Percentiles rank a stretch among this genome's conserved stretches.
phyloP scores from a whole-genome alignment of 2,888 invertebrate species.

The Ctenicera cuprea region DNA sequence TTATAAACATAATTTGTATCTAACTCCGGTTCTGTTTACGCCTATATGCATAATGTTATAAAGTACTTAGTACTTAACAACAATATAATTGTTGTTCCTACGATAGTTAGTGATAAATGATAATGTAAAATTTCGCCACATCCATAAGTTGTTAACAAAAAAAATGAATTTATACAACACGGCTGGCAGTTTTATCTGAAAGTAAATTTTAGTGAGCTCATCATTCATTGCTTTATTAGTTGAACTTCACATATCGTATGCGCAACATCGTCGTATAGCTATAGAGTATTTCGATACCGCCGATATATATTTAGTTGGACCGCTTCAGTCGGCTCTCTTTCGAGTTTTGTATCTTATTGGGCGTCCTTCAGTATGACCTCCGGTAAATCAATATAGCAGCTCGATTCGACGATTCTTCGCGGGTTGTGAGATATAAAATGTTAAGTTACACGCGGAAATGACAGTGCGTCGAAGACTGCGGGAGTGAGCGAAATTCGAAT shows the following conservation, averaged over 20 bases:
- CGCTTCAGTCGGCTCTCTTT: conserved; percentile 25
- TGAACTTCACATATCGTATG: neutral
- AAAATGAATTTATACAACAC: conserved; percentile 2
- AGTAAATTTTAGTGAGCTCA: conserved; percentile 6
- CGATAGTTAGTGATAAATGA: no score
- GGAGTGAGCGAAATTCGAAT: conserved; percentile 29
- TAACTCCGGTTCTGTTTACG: no score
- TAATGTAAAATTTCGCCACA: neutral
- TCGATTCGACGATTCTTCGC: conserved; percentile 36
- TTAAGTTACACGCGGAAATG: conserved; percentile 38
- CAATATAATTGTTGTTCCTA: no score
- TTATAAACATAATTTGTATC: no score
- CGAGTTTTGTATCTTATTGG: conserved; percentile 38
- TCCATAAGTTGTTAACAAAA: neutral
- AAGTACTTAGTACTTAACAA: no score
- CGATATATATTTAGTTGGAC: conserved; percentile 31
- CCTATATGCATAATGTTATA: no score
- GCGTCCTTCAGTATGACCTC: conserved; percentile 42
- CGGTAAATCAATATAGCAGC: conserved; percentile 41
- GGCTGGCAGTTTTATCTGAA: neutral
- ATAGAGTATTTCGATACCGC: conserved; percentile 18
- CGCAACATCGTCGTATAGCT: conserved; percentile 17
- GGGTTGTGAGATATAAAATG: conserved; percentile 42
- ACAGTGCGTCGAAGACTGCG: conserved; percentile 24
- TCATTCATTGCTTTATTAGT: conserved; percentile 1